phyloP scores from a whole-genome alignment of 1,140 invertebrate species.

The Piezodorus guildinii region DNA sequence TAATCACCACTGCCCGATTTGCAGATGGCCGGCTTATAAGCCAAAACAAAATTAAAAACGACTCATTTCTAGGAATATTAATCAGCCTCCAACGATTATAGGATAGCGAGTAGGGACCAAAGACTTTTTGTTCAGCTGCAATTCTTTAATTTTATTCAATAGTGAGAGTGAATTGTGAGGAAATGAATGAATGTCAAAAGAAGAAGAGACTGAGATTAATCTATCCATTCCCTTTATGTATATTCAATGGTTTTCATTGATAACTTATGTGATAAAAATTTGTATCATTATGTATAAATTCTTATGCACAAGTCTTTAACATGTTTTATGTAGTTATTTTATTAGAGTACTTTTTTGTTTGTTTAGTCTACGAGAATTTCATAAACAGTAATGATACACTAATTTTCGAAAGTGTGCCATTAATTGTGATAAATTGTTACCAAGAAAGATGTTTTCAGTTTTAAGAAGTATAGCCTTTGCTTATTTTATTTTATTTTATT shows the following conservation, averaged over 20 bases:
- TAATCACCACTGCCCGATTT: conserved; percentile 44
- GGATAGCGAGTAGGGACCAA: conserved; percentile 6
- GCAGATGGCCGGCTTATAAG: conserved; percentile 42
- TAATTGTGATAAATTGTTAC: conserved; percentile 1
- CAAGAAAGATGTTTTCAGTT: background rate
- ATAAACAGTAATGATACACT: background rate
- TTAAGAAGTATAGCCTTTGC: too few relatives aligned
- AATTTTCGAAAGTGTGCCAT: background rate
- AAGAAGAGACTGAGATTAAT: background rate
- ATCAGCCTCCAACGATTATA: background rate
- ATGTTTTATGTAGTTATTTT: background rate
- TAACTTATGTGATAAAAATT: conserved; percentile 3
- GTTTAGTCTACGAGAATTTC: background rate
- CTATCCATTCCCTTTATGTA: background rate
- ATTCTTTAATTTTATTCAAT: background rate
- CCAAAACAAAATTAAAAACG: conserved; percentile 17
- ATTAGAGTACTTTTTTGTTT: background rate
- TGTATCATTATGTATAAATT: background rate
- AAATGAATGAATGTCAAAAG: background rate
- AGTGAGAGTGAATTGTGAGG: background rate
- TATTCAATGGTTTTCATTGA: background rate
- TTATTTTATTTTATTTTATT: too few relatives aligned
- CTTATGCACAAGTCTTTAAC: background rate
- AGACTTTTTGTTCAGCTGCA: background rate
- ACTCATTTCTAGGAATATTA: background rate